phyloP scores from a whole-genome alignment of 2,113 vertebrate species.

The Notarius lentiginosus region DNA sequence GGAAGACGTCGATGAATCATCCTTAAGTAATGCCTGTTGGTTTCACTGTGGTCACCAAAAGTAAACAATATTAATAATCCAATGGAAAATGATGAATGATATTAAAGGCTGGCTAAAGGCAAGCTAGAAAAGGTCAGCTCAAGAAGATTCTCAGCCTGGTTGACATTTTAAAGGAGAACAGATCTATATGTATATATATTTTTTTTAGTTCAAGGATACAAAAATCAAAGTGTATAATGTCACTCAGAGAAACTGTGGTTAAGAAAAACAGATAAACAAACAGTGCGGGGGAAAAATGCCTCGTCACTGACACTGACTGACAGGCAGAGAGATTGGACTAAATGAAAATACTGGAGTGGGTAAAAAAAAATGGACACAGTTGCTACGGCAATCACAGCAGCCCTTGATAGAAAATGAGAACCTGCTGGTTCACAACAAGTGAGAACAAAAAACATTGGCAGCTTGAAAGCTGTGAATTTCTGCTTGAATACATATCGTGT shows the following conservation, averaged over 20 bases:
- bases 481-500: background rate
- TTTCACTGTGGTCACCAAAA: background rate
- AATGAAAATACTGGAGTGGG: background rate
- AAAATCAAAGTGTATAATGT: background rate
- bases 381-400: slow-evolving; percentile 28
- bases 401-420: background rate
- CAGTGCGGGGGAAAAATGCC: background rate
- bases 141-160: background rate
- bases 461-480: background rate
- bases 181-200: background rate
- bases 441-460: background rate
- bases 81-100: background rate
- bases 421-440: background rate
- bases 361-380: slow-evolving; percentile 9
- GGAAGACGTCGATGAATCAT: too few species aligned
- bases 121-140: slow-evolving; percentile 6
- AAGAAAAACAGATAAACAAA: background rate
- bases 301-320: background rate
- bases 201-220: background rate
- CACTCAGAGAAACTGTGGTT: background rate
- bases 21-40: too few species aligned
- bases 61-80: background rate
- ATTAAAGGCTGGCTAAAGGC: background rate
- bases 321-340: background rate
- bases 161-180: background rate